These are phyloP conservation scores for Crocodylus rhombifer DNA, from an alignment of 2,797 vertebrate species.

Conservation along the genomic window DNA sequence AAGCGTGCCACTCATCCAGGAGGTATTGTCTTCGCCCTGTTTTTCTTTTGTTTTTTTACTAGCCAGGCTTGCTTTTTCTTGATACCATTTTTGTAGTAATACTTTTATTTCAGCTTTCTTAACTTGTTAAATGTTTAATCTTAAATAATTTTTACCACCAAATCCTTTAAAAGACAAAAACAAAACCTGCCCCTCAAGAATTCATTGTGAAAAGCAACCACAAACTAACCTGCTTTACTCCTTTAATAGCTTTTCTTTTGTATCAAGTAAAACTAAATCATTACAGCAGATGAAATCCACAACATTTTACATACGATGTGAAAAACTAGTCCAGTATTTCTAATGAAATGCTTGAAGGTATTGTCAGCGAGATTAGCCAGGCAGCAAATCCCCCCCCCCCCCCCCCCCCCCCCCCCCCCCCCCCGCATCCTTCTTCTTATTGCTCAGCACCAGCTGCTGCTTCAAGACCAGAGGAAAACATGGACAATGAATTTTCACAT, in stretches of 20 bases:
- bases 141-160: rapidly evolving
- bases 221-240: background rate
- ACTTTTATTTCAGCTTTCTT: no score
- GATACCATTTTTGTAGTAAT: background rate
- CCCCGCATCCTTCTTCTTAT: background rate
- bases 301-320: background rate
- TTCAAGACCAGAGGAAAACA: background rate
- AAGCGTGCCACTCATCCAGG: background rate
- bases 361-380: background rate
- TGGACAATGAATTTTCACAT: background rate
- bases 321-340: background rate
- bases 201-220: background rate
- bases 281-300: background rate
- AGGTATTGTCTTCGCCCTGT: background rate
- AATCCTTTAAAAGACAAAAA: background rate
- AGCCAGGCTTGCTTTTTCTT: background rate
- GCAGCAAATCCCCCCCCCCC: background rate
- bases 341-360: background rate
- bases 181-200: background rate
- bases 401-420: no score
- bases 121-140: background rate
- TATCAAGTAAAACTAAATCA: no score
- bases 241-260: background rate
- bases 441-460: background rate
- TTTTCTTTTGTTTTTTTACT: background rate